Base-by-base conservation (phyloP, 2,797 vertebrate genomes). In the Enteromius mattozi region DNA sequence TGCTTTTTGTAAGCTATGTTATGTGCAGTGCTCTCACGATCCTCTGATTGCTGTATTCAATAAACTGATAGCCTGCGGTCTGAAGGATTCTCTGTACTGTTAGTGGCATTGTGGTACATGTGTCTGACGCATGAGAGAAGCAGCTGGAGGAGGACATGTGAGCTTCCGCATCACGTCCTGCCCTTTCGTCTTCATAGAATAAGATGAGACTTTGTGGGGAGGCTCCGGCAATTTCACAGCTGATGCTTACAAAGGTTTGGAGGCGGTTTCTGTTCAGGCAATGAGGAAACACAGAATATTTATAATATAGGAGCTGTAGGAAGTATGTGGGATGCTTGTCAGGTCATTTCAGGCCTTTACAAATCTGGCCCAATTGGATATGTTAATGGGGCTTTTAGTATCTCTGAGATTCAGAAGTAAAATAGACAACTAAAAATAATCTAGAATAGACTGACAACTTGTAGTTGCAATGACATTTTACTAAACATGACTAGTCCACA, bases 131-230 rank as follows among this genome's bases (percentile, higher is more conserved):
- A 61, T 59, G 35, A 61, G 35, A 27, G 7, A 56, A 77, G 33
- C 54, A 59, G 21, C 54, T 76, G 51, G 33, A 59, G 33, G 51
- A 77, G 51, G 51, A 59, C 54, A 59, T 77, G 51, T 77, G 54
- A 77, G 75, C 21, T 61, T 21, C 33, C 21, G 0, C 21, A 76
- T 24, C 21, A 56, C 14, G 14, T 76, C 49, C 10, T 7, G 19
- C 10, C 30, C 30, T 56, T 75, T 56, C 54, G 37, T 19, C 35
- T 59, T n/a, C 9, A 13, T 10, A 61, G 35, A 59, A 61, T 77
- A 37, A 65, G 27, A 65, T 33, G 19, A 49, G 27, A 66, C 24
- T 63, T 63, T 47, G 76, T 78, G 13, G 37, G 37, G 24, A 8
- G 16, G 24, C 37, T 65, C 65, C 4, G 12, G 24, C 4, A 2